Percentiles rank a stretch among this genome's conserved stretches.
These are phyloP conservation scores for Euura lappo DNA, from an alignment of 1,140 invertebrate species.

Conservation along the genomic window DNA sequence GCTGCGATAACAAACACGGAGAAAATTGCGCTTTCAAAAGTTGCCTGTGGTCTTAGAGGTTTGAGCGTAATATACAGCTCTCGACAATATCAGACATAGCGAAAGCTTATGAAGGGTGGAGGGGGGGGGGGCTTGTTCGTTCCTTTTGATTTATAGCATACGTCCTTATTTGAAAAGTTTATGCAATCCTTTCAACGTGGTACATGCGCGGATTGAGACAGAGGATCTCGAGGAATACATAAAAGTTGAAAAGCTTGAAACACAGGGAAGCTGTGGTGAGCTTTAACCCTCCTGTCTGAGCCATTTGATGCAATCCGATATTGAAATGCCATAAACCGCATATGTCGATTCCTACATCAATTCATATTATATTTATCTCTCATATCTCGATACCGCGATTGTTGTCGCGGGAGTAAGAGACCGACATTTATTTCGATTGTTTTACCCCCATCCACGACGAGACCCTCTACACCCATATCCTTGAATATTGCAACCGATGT, in stretches of 20 bases:
- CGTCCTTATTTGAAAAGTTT: constrained; percentile 50
- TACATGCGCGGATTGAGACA: neutral
- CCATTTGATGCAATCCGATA: constrained; percentile 22
- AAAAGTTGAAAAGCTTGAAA: constrained; percentile 25
- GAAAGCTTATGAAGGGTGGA: neutral
- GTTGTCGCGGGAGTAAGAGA: neutral
- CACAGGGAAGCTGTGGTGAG: constrained; percentile 24
- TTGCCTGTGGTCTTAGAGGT: too few species aligned
- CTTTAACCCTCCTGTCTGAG: neutral
- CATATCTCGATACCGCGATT: neutral
- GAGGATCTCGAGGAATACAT: constrained; percentile 34
- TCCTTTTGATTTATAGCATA: constrained; percentile 30
- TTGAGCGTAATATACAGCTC: too few species aligned
- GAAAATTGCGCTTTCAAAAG: too few species aligned
- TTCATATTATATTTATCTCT: neutral
- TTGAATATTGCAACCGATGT: neutral
- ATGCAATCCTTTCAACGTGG: constrained; percentile 34
- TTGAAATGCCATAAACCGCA: constrained; percentile 9
- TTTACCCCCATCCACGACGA: too few species aligned
- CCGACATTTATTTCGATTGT: neutral
- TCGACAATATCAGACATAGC: neutral
- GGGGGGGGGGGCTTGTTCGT: neutral
- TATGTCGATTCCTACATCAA: neutral
- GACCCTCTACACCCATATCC: neutral
- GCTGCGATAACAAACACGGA: too few species aligned